Evolutionary conservation across 2,113 vertebrate genomes (phyloP).

Genomic region (Xerus inauris): DNA sequence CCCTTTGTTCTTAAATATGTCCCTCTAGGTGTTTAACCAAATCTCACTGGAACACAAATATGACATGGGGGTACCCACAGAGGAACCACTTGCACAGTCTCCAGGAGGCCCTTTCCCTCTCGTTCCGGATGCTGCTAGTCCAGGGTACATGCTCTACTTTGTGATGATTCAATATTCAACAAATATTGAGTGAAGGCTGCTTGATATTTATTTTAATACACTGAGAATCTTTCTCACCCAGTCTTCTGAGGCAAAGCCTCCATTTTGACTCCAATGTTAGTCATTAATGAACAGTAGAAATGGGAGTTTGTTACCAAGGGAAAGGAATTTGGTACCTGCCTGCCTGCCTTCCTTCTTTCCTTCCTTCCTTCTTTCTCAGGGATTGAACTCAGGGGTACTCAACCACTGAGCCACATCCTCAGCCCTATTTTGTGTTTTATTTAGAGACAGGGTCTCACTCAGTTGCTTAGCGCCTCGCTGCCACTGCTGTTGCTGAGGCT

Average conservation of each 20-base stretch:
- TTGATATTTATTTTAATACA: not conserved
- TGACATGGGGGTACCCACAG: accelerated
- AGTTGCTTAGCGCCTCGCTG: too few species aligned
- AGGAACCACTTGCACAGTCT: not conserved
- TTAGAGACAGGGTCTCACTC: too few species aligned
- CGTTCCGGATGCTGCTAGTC: not conserved
- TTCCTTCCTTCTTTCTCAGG: too few species aligned
- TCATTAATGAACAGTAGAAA: not conserved
- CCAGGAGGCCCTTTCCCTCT: not conserved
- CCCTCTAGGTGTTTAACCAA: not conserved
- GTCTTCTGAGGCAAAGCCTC: constrained; percentile 7
- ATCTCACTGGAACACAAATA: not conserved
- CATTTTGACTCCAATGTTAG: not conserved
- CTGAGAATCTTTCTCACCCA: not conserved
- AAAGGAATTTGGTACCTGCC: not conserved
- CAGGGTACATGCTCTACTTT: not conserved
- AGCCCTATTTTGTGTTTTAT: too few species aligned
- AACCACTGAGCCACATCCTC: too few species aligned
- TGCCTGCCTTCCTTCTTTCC: too few species aligned
- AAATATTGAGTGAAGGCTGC: not conserved
- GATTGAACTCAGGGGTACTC: too few species aligned
- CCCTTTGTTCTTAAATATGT: not conserved
- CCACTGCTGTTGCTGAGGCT: too few species aligned
- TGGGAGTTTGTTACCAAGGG: not conserved
- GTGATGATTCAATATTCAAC: not conserved